Conservation (phyloP, 2,797 vertebrate genomes). For the Paratrypauchen microcephalus region DNA sequence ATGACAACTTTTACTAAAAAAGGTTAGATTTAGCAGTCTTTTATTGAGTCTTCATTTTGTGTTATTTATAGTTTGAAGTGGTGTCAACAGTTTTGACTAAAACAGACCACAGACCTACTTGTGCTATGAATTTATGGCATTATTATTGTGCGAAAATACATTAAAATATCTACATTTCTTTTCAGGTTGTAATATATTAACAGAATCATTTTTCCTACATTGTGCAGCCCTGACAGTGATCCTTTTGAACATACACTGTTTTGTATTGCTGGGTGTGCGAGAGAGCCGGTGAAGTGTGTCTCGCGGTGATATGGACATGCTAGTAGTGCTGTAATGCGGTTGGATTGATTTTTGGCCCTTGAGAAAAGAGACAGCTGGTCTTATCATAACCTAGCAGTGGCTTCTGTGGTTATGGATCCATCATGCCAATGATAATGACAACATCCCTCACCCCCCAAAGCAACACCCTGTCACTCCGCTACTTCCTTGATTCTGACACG, state of each 20-base stretch:
- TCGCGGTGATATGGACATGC: slow-evolving; percentile 28
- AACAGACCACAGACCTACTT: not conserved
- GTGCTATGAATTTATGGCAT: not conserved
- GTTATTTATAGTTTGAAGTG: not conserved
- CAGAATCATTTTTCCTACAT: no score
- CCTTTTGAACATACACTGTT: slow-evolving; percentile 3
- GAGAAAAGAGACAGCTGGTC: slow-evolving; percentile 53
- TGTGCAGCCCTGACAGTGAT: slow-evolving; percentile 12
- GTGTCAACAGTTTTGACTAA: not conserved
- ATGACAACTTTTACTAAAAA: not conserved
- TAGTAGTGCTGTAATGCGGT: slow-evolving; percentile 40
- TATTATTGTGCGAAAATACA: not conserved
- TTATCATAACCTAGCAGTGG: slow-evolving; percentile 52
- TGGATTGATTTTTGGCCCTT: slow-evolving; percentile 59
- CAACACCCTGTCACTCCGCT: slow-evolving; percentile 23
- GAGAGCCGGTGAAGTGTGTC: slow-evolving; percentile 16
- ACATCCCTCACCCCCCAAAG: slow-evolving; percentile 18
- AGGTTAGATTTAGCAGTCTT: not conserved
- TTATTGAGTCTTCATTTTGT: not conserved
- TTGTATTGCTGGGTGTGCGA: slow-evolving; percentile 17
- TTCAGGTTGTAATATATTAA: no score
- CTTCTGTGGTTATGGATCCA: slow-evolving; percentile 56
- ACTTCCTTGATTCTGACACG: slow-evolving; percentile 27
- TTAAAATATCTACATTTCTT: not conserved
- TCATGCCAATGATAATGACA: slow-evolving; percentile 41